These are phyloP conservation scores for Leptodactylus fallax DNA, from an alignment of 2,797 vertebrate species.

Conservation along the genomic window DNA sequence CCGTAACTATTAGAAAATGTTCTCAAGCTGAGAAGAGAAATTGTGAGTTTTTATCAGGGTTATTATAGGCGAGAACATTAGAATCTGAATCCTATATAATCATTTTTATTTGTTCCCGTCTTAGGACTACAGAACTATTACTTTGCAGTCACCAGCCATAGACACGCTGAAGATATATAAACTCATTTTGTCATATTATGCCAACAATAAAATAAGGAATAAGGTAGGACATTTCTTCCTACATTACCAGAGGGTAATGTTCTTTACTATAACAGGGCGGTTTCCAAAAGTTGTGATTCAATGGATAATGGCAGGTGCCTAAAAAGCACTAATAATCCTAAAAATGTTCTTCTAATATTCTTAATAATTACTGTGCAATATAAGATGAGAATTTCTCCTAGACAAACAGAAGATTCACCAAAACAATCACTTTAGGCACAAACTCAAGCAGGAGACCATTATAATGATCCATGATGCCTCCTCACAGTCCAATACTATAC, in stretches of 20 bases:
- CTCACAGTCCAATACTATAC: no score
- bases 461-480: no score
- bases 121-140: constrained; percentile 29
- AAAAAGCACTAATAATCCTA: background rate
- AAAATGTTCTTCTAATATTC: no score
- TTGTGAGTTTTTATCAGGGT: constrained; percentile 27
- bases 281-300: constrained; percentile 7
- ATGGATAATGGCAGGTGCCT: background rate
- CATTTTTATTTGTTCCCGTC: constrained; percentile 46
- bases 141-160: constrained; percentile 14
- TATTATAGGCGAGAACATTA: constrained; percentile 35
- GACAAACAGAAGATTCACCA: background rate
- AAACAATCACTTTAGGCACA: no score
- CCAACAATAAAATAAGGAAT: background rate
- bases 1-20: constrained; percentile 34
- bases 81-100: constrained; percentile 43
- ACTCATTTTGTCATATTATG: constrained; percentile 22
- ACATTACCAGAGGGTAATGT: background rate
- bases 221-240: background rate
- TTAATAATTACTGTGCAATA: background rate
- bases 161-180: constrained; percentile 11
- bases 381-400: background rate
- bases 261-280: background rate
- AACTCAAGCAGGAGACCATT: no score
- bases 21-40: constrained; percentile 26